These are phyloP conservation scores for Dipus sagitta DNA, from an alignment of 2,797 vertebrate genomes.

Conservation along the genomic window DNA sequence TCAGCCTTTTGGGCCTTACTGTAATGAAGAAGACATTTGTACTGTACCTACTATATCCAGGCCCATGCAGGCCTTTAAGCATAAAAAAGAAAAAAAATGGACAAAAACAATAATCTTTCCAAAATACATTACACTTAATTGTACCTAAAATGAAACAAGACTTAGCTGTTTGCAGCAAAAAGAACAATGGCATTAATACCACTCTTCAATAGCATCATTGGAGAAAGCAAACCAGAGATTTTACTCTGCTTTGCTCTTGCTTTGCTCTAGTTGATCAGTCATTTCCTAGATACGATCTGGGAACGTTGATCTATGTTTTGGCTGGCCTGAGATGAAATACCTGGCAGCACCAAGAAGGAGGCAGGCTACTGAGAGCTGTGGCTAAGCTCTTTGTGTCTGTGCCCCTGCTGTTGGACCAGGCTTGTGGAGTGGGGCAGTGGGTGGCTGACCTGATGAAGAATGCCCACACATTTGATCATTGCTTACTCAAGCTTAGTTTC, in stretches of 20 bases:
- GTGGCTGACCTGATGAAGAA: background rate
- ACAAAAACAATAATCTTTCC: background rate
- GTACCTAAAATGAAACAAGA: background rate
- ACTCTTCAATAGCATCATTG: background rate
- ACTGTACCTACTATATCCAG: background rate
- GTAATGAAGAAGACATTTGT: background rate
- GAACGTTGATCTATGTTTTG: no score
- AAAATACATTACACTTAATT: background rate
- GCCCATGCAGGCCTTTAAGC: fast-evolving
- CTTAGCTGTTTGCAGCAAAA: background rate
- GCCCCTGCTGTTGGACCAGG: background rate
- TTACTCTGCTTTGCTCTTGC: background rate
- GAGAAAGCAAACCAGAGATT: background rate
- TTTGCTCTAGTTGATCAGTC: background rate
- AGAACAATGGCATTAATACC: background rate
- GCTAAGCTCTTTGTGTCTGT: background rate
- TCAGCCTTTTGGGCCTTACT: no score
- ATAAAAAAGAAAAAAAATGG: background rate
- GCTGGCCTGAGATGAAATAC: background rate
- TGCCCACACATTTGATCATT: no score
- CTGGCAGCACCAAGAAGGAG: background rate
- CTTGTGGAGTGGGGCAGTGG: background rate
- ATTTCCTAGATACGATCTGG: no score
- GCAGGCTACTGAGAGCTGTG: background rate
- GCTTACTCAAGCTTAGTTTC: conserved; percentile 51